Conservation (phyloP, 2,113 vertebrate genomes). For the Columbina picui region DNA sequence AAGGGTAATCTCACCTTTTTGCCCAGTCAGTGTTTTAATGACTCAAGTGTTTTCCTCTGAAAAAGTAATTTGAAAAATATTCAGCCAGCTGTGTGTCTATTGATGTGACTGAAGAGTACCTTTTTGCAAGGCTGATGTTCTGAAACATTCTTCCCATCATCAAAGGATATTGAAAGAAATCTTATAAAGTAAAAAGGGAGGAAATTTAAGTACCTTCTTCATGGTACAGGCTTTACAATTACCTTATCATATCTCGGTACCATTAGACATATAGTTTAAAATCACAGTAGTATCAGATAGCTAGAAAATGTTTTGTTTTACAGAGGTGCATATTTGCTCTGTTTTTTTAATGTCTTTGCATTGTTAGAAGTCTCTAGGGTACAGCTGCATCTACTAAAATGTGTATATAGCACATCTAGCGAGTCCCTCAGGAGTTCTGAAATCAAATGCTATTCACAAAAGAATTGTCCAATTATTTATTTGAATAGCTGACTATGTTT, state of each 20-base stretch:
- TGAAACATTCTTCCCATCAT: background rate
- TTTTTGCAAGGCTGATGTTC: background rate
- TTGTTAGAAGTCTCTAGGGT: background rate
- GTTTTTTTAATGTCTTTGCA: background rate
- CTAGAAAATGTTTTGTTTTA: background rate
- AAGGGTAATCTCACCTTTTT: background rate
- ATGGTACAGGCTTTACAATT: background rate
- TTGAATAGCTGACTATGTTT: background rate
- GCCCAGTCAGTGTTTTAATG: background rate
- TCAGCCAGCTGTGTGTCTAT: slow-evolving; percentile 1
- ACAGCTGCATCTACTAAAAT: background rate
- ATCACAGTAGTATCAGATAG: background rate
- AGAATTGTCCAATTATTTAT: background rate
- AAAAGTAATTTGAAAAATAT: slow-evolving; percentile 18
- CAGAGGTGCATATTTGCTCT: background rate
- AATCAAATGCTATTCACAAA: background rate
- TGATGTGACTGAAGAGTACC: background rate
- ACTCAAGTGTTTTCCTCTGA: background rate
- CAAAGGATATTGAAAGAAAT: background rate
- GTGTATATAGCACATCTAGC: background rate
- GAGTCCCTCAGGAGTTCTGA: background rate
- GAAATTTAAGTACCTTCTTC: background rate
- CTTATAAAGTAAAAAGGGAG: background rate
- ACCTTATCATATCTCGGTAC: background rate
- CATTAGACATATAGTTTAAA: background rate